These are phyloP conservation scores for Phocides pigmalion DNA, from an alignment of 1,140 invertebrate genomes.

Conservation along the genomic window DNA sequence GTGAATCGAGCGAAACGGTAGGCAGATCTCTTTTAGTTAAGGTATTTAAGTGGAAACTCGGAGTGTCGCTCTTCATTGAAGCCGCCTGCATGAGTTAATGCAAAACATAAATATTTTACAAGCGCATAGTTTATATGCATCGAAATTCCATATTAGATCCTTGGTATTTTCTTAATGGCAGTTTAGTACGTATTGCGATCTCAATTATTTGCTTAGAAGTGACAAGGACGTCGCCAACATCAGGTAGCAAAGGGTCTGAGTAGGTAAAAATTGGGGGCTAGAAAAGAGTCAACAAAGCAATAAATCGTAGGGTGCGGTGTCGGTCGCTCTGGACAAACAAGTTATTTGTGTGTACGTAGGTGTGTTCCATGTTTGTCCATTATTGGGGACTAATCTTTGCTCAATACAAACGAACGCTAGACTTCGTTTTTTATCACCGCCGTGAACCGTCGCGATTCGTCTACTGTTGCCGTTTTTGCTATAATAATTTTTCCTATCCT, in stretches of 20 bases:
- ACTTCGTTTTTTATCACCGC: conserved; percentile 20
- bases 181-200: background rate
- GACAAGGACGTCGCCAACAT: conserved; percentile 2
- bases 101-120: background rate
- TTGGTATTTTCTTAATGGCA: too few species aligned
- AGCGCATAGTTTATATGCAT: background rate
- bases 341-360: conserved; percentile 18
- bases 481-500: background rate
- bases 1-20: conserved; percentile 13
- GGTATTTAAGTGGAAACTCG: conserved; percentile 2
- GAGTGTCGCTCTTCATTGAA: background rate
- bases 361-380: conserved; percentile 20
- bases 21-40: conserved; percentile 6
- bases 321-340: conserved; percentile 15
- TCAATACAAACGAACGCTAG: conserved; percentile 16
- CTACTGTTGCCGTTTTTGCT: conserved; percentile 19
- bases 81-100: background rate
- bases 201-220: conserved; percentile 6
- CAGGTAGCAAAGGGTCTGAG: conserved; percentile 9
- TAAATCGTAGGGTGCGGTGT: conserved; percentile 17
- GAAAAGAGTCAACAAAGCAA: conserved; percentile 13
- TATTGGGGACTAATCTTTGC: conserved; percentile 27
- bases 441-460: conserved; percentile 5
- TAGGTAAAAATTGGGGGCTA: conserved; percentile 9
- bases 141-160: too few species aligned